Evolutionary conservation across 2,888 invertebrate genomes (phyloP), one percentile per base, ranked within the genome.

Genomic region (Agrilus mali): DNA sequence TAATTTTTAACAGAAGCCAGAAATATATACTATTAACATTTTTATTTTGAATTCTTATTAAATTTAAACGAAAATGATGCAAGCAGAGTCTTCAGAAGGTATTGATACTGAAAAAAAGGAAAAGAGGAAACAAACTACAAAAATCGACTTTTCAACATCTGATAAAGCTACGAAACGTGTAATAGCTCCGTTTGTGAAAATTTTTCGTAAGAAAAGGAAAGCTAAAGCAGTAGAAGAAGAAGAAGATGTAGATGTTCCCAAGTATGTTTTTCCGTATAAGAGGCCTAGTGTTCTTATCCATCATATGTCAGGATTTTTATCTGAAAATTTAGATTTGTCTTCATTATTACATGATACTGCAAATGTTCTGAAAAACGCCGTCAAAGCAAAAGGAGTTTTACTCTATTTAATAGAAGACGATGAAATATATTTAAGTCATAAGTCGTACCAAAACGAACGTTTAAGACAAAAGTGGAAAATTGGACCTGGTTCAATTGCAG

Each of bases 401-500:
- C 12, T 36, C 15, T 27, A 33, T 15, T 27, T 27, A 27, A 27
- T 27, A 12, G 43, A 66, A 15, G 68, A 63, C 36, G 72, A 74
- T 43, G 75, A 76, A 61, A 72, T 77, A 38, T 69, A 74, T 20
- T 60, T 74, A 47, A 70, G 72, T 63, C 67, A 73, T 4, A 69
- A 67, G 36, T 66, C 68, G 42, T 68, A 68, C 42, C 67, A 67
- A 40, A 68, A 68, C 6, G 65, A 67, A 7, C 62, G 73, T 8
- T 73, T 75, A 47, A 70, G 72, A 61, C 70, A 77, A 1, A 75
- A 74, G 50, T 73, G 76, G 59, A 70, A 73, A 14, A 75, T 78
- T 38, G 70, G 67, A 53, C 69, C 70, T 56, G 72, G 70, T 1
- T 71, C 68, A 47, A 68, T 72, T 14, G 68, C 74, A 10, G 75